phyloP scores from a whole-genome alignment of 2,797 vertebrate genomes.

The Graptemys geographica region DNA sequence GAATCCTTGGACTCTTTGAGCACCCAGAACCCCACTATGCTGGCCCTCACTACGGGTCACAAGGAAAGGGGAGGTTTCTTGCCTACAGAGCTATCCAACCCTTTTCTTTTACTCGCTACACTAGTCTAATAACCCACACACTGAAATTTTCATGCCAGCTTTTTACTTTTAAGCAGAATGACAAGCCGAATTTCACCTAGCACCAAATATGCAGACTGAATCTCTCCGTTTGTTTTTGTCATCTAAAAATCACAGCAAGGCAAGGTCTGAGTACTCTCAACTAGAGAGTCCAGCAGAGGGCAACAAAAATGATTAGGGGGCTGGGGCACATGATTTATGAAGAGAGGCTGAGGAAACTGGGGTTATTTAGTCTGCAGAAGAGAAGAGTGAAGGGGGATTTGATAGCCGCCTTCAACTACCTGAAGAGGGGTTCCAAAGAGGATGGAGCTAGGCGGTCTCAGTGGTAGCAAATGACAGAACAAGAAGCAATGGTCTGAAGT shows the following conservation, averaged over 20 bases:
- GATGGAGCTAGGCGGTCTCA: no score
- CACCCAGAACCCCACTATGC: neutral
- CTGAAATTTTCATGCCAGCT: neutral
- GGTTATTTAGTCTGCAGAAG: no score
- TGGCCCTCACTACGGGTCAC: neutral
- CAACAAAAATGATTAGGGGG: no score
- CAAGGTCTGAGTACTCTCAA: conserved; percentile 42
- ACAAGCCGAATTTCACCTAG: neutral
- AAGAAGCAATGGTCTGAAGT: no score
- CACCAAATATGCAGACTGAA: neutral
- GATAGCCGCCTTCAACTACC: no score
- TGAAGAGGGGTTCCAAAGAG: no score
- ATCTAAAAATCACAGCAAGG: conserved; percentile 55
- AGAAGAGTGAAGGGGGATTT: no score
- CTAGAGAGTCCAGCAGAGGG: neutral
- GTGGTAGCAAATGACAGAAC: no score
- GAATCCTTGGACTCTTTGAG: neutral
- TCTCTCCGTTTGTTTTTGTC: conserved; percentile 69
- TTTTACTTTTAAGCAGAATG: neutral
- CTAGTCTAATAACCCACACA: neutral
- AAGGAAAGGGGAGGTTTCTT: neutral
- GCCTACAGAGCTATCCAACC: neutral
- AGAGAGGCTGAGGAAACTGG: no score
- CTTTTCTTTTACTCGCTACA: neutral
- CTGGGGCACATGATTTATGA: no score